These are phyloP conservation scores for Brachypteracias leptosomus DNA, from an alignment of 2,113 vertebrate genomes.

Conservation along the genomic window DNA sequence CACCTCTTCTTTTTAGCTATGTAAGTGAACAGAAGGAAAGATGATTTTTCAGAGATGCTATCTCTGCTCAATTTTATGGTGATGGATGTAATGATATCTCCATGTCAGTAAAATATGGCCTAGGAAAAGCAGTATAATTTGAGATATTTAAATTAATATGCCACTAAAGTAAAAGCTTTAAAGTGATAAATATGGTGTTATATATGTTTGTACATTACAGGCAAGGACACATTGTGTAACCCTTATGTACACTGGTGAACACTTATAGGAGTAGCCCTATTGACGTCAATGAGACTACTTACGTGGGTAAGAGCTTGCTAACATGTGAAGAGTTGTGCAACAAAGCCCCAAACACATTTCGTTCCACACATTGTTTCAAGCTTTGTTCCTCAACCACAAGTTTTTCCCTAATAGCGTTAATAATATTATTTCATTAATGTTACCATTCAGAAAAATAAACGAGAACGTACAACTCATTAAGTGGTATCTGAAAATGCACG, in stretches of 20 bases:
- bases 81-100: neutral
- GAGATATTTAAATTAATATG: neutral
- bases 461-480: neutral
- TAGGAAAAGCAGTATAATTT: neutral
- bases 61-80: neutral
- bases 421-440: neutral
- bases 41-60: neutral
- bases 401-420: neutral
- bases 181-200: slow-evolving; percentile 23
- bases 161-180: neutral
- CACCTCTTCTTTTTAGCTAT: neutral
- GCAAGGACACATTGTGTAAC: slow-evolving; percentile 43
- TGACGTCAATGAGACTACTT: slow-evolving; percentile 52
- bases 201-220: neutral
- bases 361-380: slow-evolving; percentile 35
- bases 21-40: neutral
- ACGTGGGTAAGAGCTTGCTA: slow-evolving; percentile 35
- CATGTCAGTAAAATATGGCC: neutral
- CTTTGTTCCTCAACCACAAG: neutral
- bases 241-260: slow-evolving; percentile 6
- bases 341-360: neutral
- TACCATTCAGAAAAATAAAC: neutral
- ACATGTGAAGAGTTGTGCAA: slow-evolving; percentile 32
- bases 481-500: neutral
- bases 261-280: neutral